These are phyloP conservation scores for Telenomus remus DNA, from an alignment of 1,140 invertebrate genomes.

Conservation along the genomic window DNA sequence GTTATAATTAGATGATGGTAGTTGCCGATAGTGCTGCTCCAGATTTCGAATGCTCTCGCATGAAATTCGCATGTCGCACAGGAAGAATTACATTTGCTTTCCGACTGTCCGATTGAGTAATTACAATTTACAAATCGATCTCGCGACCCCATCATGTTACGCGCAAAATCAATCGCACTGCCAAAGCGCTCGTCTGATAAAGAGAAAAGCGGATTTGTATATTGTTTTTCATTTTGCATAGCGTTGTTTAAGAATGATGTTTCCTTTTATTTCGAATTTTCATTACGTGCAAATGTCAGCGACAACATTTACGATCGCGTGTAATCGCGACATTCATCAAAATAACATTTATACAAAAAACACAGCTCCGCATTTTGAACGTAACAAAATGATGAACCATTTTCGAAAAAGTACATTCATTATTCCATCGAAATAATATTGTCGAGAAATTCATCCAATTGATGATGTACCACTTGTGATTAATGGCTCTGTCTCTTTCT, in stretches of 20 bases:
- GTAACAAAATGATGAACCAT: no score
- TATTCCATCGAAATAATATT: no score
- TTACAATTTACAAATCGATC: conserved; percentile 59
- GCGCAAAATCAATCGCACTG: conserved; percentile 49
- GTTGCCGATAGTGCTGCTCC: conserved; percentile 32
- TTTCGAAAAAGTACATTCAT: no score
- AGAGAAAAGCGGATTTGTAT: conserved; percentile 56
- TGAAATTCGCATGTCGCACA: conserved; percentile 41
- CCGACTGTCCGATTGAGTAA: conserved; percentile 47
- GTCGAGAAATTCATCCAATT: no score
- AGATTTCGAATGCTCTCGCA: conserved; percentile 29
- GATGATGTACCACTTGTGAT: no score
- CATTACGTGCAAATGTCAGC: conserved; percentile 9
- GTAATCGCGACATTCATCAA: conserved; percentile 2
- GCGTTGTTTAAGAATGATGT: conserved; percentile 37
- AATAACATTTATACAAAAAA: background rate
- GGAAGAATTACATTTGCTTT: conserved; percentile 59
- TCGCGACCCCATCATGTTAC: conserved; percentile 36
- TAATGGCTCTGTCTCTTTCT: no score
- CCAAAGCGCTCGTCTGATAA: conserved; percentile 41
- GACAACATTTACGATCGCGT: background rate
- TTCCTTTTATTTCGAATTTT: conserved; percentile 14
- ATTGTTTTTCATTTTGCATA: conserved; percentile 38
- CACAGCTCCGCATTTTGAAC: no score
- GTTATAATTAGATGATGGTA: conserved; percentile 43